phyloP scores from a whole-genome alignment of 92 coral and sea anemone species.

The Porites evermanni region DNA sequence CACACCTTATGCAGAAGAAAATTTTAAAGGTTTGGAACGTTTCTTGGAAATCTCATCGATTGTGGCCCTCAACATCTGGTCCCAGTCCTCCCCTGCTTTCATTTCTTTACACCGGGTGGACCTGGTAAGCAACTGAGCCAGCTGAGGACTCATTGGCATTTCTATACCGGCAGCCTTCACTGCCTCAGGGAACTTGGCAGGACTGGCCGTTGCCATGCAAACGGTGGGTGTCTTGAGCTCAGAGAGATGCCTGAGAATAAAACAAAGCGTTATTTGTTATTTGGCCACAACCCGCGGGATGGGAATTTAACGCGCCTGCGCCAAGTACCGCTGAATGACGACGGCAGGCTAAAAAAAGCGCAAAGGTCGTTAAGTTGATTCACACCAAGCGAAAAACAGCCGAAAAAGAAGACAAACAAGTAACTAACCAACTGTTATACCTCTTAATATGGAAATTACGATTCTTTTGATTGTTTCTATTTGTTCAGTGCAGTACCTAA shows the following conservation, averaged over 20 bases:
- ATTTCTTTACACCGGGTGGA: slow-evolving; percentile 73
- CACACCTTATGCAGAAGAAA: too few species aligned
- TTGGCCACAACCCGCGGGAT: too few species aligned
- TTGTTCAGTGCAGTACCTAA: too few species aligned
- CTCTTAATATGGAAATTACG: too few species aligned
- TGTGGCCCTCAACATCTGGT: slow-evolving; percentile 61
- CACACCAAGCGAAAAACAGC: too few species aligned
- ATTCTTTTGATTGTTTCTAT: too few species aligned
- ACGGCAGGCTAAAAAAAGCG: too few species aligned
- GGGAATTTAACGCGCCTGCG: too few species aligned
- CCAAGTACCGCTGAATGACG: too few species aligned
- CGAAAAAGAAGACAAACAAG: too few species aligned
- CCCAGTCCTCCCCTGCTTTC: slow-evolving; percentile 86
- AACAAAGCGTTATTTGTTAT: not conserved
- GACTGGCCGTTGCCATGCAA: slow-evolving; percentile 88
- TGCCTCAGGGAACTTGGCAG: slow-evolving; percentile 88
- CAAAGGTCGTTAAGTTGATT: too few species aligned
- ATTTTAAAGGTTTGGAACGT: not conserved
- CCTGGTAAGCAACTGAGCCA: slow-evolving; percentile 58
- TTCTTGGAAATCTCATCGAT: slow-evolving; percentile 27
- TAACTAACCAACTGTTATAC: too few species aligned
- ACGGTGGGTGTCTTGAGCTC: slow-evolving; percentile 47
- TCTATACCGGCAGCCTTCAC: slow-evolving; percentile 79
- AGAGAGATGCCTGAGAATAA: slow-evolving; percentile 13
- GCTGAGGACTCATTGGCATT: slow-evolving; percentile 61